Evolutionary conservation across 2,113 vertebrate genomes (phyloP), one percentile per base, ranked within the genome.

Genomic region (Formicarius rufipectus): DNA sequence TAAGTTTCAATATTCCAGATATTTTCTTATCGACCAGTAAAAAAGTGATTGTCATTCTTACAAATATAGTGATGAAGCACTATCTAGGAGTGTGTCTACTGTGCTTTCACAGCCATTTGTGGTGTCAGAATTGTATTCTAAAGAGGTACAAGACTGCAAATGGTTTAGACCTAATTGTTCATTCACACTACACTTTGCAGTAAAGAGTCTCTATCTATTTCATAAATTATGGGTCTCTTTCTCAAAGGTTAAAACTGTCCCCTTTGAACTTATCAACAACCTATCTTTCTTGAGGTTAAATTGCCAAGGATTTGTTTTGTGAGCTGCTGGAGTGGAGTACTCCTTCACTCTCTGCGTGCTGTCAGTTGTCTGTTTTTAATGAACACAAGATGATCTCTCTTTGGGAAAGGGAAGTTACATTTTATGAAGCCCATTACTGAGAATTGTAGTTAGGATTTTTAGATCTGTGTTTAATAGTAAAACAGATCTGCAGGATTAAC

Each of bases 401-500:
- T 92, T 91, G n/a, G n/a, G 52, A 73, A 83, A 86, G 22, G 60
- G 20, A 76, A 80, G 24, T 50, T 66, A 23, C 5, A 4, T 68
- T 91, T 93, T 84, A 77, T 73, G 49, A 87, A 89, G 12, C 4
- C 17, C 12, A 21, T 75, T 90, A 60, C 76, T 76, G 81, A 68
- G 56, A 95, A 68, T 10, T 44, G 37, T 56, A 78, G 45, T 87
- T 72, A 89, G 24, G 35, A 78, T 45, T 92, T 93, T 89, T 75
- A 89, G 24, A 37, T 82, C 52, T 71, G 35, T 72, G 14, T 87
- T 92, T 90, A 95, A 76, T 7, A 89, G 60, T 44, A 39, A 89
- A 91, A 60, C 24, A 72, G 64, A 59, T 81, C 60, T 89, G 39
- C 42, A 87, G 37, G 64, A 84, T 95, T 95, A 95, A 84, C 66